These are phyloP conservation scores for Lucifuga dentata DNA, from an alignment of 2,113 vertebrate species.

Conservation along the genomic window DNA sequence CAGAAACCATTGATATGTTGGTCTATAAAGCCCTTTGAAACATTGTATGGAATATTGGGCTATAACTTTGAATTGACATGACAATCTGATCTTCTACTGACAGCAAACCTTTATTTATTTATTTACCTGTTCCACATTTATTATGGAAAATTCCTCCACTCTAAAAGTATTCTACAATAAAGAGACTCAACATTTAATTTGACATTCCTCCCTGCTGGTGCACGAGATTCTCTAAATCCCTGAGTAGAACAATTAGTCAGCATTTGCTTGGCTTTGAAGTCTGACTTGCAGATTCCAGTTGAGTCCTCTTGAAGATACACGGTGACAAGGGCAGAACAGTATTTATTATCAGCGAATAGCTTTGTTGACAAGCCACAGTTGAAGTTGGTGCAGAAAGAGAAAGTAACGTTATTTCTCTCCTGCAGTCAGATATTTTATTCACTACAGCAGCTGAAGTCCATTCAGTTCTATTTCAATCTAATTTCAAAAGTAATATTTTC, in stretches of 20 bases:
- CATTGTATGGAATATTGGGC: too few relatives aligned
- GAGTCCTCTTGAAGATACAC: conserved; percentile 6
- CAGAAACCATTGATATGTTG: too few relatives aligned
- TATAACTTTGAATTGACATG: too few relatives aligned
- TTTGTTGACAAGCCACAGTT: not conserved
- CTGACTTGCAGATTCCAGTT: not conserved
- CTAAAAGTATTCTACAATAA: conserved; percentile 10
- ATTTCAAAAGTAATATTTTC: too few relatives aligned
- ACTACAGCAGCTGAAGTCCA: not conserved
- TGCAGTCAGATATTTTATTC: conserved; percentile 24
- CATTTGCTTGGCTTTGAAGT: conserved; percentile 29
- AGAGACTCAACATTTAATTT: not conserved
- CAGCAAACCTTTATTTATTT: too few relatives aligned
- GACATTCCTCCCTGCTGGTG: not conserved
- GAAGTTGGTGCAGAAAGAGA: not conserved
- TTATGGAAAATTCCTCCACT: not conserved
- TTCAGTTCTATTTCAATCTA: too few relatives aligned
- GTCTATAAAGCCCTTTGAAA: too few relatives aligned
- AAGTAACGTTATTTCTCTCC: not conserved
- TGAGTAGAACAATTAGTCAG: conserved; percentile 36
- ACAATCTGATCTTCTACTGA: too few relatives aligned
- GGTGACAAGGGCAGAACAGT: not conserved
- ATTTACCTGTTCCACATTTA: too few relatives aligned
- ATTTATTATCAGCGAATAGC: not conserved
- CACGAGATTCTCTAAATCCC: conserved; percentile 14